Evolutionary conservation across 2,888 invertebrate genomes (phyloP).

Genomic region (Sphinx pinastri): DNA sequence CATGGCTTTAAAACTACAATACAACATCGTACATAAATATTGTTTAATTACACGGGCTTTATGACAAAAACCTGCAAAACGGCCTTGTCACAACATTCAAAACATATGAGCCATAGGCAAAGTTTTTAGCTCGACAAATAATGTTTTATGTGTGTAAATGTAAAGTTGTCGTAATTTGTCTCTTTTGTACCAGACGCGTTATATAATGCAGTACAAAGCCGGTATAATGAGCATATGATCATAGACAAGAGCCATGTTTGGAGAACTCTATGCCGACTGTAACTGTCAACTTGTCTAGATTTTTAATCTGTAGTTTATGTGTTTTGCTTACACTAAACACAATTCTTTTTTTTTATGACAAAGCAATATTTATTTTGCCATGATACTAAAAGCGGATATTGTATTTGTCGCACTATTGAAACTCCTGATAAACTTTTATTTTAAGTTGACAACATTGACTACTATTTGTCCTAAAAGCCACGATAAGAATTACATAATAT

Average conservation of each 20-base stretch:
- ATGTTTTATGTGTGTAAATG: slow-evolving; percentile 4
- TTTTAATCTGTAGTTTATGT: slow-evolving; percentile 16
- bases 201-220: slow-evolving; percentile 12
- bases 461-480: no score
- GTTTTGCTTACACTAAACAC: not conserved
- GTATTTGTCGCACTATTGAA: no score
- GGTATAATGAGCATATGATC: slow-evolving; percentile 22
- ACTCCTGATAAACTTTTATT: no score
- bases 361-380: no score
- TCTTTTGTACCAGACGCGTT: slow-evolving; percentile 9
- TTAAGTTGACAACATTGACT: no score
- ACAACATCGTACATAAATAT: no score
- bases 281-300: slow-evolving; percentile 19
- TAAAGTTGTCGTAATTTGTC: slow-evolving; percentile 17
- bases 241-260: slow-evolving; percentile 15
- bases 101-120: not conserved
- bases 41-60: not conserved
- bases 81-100: not conserved
- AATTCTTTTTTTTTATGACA: not conserved
- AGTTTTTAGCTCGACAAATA: not conserved
- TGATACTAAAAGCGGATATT: no score
- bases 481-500: no score
- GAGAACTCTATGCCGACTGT: slow-evolving; percentile 12
- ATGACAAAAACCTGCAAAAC: not conserved
- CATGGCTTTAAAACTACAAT: no score